Percentiles rank a stretch among this genome's conserved stretches.
Evolutionary conservation across 2,888 invertebrate species (phyloP).

Genomic region (Imbricaverruca yamaguchii): DNA sequence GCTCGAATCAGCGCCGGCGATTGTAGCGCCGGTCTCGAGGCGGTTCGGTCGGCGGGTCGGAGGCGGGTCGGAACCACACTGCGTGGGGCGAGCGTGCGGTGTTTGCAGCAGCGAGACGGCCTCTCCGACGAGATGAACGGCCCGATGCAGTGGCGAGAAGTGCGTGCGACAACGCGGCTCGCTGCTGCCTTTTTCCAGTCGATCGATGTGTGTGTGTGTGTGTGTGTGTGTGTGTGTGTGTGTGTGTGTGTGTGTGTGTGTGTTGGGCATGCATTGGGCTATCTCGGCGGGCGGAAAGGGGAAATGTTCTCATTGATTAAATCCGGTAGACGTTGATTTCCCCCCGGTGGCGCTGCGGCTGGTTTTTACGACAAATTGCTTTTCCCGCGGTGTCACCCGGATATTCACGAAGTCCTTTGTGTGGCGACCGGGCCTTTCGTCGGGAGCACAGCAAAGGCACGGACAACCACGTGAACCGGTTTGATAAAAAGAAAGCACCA

Average conservation of each 20-base stretch:
- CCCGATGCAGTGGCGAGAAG: neutral
- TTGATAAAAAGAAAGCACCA: too few species aligned
- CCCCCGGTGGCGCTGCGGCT: neutral
- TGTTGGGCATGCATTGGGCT: neutral
- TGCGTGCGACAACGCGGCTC: neutral
- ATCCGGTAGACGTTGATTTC: neutral
- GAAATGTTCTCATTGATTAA: neutral
- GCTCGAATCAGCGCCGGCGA: neutral
- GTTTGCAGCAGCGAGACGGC: neutral
- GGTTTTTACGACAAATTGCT: neutral
- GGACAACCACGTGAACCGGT: too few species aligned
- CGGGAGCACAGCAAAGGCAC: too few species aligned
- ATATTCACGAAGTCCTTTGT: too few species aligned
- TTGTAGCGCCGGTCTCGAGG: too few species aligned
- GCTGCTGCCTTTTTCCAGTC: neutral
- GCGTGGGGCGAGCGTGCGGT: neutral
- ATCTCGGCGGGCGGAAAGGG: neutral
- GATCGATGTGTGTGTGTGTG: neutral
- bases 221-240: constrained; percentile 13
- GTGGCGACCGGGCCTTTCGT: too few species aligned
- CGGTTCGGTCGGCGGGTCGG: neutral
- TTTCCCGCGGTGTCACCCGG: neutral
- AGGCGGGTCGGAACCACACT: neutral
- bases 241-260: constrained; percentile 9
- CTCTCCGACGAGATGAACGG: neutral